Base-by-base conservation (phyloP, 2,888 invertebrate species). In the Philereme transversata region DNA sequence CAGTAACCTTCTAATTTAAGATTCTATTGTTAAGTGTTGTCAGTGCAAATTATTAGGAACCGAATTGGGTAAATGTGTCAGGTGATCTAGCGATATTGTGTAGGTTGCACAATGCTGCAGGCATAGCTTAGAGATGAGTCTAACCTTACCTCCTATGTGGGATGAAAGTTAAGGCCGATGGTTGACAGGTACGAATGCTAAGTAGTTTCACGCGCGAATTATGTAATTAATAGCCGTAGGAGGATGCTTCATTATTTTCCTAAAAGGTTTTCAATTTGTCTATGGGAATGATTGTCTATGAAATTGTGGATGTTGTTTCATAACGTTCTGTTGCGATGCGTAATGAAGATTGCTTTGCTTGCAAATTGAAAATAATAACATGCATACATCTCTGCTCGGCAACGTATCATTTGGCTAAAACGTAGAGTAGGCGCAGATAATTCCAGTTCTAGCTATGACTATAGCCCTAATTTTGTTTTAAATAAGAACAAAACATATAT, bases 21-120 rank as follows among this genome's bases (percentile, higher is more conserved):
- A 79, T 83, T 72, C 84, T 74, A 87, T 86, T 87, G 87, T 89
- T 85, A 82, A 83, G 83, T 81, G 77, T 77, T 79, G 80, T 67
- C 76, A 77, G 79, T 76, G 75, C 77, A 82, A 87, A 86, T 88
- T 81, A 87, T 87, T 83, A 78, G 82, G 81, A 79, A 74, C 82
- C 78, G 74, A 84, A 86, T 83, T 83, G 77, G 84, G 86, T 86
- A 86, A 87, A 87, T 82, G 86, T 87, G 88, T 83, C 87, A 84
- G 83, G 68, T 69, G 76, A 78, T 69, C 60, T 68, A 70, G 75
- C 73, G 76, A 71, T 77, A 71, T 71, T 61, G 79, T 78, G 83
- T 84, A 77, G 83, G 83, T 84, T 87, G 84, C 83, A 77, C 81
- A 87, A 84, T 71, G 74, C 80, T 83, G 75, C 78, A 83, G 82